Conservation (phyloP, 2,113 vertebrate species). For the Psittacara wagleri region DNA sequence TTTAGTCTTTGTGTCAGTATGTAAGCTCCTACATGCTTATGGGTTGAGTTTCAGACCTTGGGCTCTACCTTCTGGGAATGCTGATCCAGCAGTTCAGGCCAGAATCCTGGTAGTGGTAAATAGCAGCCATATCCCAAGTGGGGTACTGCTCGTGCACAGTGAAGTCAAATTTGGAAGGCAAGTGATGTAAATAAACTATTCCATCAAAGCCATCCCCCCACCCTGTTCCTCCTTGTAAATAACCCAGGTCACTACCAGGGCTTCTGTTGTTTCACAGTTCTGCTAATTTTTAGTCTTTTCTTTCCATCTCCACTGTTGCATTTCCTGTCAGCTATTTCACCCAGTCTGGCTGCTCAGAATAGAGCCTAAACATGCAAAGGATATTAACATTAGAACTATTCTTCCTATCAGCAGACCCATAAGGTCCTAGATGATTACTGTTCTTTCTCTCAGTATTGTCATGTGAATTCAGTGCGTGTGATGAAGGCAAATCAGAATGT, state of each 20-base stretch:
- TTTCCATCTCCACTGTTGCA: not conserved
- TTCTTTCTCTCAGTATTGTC: not conserved
- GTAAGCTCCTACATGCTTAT: not conserved
- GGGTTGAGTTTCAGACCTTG: not conserved
- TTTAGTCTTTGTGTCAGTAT: not conserved
- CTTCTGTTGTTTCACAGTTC: not conserved
- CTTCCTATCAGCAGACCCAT: not conserved
- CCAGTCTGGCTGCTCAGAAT: not conserved
- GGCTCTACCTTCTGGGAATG: not conserved
- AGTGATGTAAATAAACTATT: not conserved
- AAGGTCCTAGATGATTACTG: not conserved
- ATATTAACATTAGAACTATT: not conserved
- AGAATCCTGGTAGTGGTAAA: not conserved
- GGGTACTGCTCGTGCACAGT: accelerated
- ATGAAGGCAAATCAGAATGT: not conserved
- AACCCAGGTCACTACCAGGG: not conserved
- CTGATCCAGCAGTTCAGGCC: not conserved
- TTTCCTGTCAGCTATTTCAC: not conserved
- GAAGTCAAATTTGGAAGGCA: not conserved
- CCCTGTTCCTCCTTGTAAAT: not conserved
- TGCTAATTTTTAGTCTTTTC: not conserved
- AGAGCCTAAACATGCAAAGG: not conserved
- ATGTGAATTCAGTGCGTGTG: not conserved
- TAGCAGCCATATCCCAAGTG: not conserved
- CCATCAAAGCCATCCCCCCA: not conserved